Conservation (phyloP, 2,888 invertebrate species). For the Eupithecia vulgata region DNA sequence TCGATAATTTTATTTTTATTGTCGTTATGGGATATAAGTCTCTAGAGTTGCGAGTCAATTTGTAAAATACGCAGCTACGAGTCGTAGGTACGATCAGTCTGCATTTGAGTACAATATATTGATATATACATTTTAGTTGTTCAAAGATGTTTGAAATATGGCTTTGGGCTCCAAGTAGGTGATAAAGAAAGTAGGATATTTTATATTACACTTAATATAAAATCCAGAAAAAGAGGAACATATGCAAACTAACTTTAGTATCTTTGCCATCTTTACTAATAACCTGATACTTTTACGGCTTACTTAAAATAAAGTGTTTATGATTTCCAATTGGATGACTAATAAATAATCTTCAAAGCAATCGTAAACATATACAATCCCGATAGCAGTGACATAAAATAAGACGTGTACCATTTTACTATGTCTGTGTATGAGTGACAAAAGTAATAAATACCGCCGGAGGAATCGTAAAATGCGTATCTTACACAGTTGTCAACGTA, state of each 20-base stretch:
- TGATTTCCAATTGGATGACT: slow-evolving; percentile 48
- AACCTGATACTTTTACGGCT: slow-evolving; percentile 40
- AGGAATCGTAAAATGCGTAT: slow-evolving; percentile 72
- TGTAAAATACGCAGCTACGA: slow-evolving; percentile 19
- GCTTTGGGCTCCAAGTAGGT: not conserved
- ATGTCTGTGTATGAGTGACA: slow-evolving; percentile 65
- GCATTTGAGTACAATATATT: not conserved
- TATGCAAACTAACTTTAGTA: not conserved
- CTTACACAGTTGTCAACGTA: slow-evolving; percentile 69
- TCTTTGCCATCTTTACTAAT: slow-evolving; percentile 41
- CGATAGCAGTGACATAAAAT: slow-evolving; percentile 57
- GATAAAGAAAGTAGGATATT: not conserved
- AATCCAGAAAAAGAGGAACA: not conserved
- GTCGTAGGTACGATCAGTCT: not conserved
- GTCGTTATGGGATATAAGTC: slow-evolving; percentile 25
- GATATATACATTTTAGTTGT: too few species aligned
- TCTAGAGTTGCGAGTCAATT: slow-evolving; percentile 26
- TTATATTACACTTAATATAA: not conserved
- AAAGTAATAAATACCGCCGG: slow-evolving; percentile 71
- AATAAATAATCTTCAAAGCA: slow-evolving; percentile 60
- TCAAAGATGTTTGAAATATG: not conserved
- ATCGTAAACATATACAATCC: slow-evolving; percentile 59
- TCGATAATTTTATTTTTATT: slow-evolving; percentile 39
- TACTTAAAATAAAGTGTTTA: slow-evolving; percentile 52
- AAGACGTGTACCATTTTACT: slow-evolving; percentile 66